phyloP scores from a whole-genome alignment of 1,140 invertebrate species.

The Caenorhabditis latens region DNA sequence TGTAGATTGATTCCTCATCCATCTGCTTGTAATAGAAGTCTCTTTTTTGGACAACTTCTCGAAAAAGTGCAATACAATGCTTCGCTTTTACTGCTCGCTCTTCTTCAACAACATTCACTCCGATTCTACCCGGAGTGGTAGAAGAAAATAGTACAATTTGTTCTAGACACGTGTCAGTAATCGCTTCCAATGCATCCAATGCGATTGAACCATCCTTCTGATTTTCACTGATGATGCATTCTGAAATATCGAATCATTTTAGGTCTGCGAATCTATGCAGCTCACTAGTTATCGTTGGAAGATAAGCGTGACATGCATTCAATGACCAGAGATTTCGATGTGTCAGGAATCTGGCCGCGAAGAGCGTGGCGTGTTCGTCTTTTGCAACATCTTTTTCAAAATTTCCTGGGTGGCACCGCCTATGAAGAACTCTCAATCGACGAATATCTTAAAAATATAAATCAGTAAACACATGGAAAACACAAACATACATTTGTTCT shows the following conservation, averaged over 20 bases:
- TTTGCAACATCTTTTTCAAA: neutral
- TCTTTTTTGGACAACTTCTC: neutral
- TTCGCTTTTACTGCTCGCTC: neutral
- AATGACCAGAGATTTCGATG: neutral
- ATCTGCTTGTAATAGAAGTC: neutral
- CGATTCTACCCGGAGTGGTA: neutral
- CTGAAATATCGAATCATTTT: neutral
- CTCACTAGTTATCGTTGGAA: neutral
- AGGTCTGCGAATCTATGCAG: neutral
- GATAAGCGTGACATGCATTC: neutral
- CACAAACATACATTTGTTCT: neutral
- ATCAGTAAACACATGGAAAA: neutral
- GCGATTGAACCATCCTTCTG: neutral
- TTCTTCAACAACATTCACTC: neutral
- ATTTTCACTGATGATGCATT: neutral
- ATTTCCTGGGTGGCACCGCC: neutral
- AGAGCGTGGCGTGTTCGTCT: neutral
- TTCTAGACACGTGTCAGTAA: neutral
- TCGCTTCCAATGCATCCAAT: neutral
- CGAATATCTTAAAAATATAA: neutral
- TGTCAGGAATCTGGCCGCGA: neutral
- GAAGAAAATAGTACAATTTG: neutral
- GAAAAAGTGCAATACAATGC: neutral
- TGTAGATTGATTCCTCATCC: neutral
- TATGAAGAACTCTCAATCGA: neutral